These are phyloP conservation scores for Neodiprion pinetum DNA, from an alignment of 1,140 invertebrate species.

Conservation along the genomic window DNA sequence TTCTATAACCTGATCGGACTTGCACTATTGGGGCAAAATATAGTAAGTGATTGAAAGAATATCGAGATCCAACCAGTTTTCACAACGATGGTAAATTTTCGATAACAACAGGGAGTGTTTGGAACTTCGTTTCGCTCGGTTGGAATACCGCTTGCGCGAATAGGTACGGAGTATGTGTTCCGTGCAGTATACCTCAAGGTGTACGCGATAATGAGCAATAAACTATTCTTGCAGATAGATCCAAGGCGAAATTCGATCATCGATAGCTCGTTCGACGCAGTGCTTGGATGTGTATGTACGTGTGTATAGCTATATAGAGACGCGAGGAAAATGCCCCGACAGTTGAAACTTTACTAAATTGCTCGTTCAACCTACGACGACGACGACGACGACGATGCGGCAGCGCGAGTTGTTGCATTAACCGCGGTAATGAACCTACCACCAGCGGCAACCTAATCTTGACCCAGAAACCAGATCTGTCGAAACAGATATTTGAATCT, in stretches of 20 bases:
- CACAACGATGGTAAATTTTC: too few species aligned
- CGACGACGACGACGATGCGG: too few species aligned
- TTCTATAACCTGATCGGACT: too few species aligned
- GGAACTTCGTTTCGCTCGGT: too few species aligned
- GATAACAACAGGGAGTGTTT: too few species aligned
- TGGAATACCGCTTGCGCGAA: too few species aligned
- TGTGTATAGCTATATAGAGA: not conserved
- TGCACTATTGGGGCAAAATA: too few species aligned
- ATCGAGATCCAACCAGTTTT: too few species aligned
- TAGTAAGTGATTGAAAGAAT: too few species aligned
- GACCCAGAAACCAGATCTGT: not conserved
- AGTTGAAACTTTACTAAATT: not conserved
- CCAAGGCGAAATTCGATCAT: not conserved
- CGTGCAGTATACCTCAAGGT: too few species aligned
- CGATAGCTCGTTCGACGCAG: not conserved
- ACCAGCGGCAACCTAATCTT: not conserved
- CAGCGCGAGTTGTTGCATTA: not conserved
- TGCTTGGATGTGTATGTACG: too few species aligned
- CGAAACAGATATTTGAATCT: not conserved
- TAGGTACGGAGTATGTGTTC: too few species aligned
- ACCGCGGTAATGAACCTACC: not conserved
- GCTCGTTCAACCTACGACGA: not conserved
- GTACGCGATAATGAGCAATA: not conserved
- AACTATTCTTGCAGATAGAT: not conserved
- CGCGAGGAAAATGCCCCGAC: not conserved